Conservation (phyloP, 2,113 vertebrate genomes). For the Podiceps cristatus region DNA sequence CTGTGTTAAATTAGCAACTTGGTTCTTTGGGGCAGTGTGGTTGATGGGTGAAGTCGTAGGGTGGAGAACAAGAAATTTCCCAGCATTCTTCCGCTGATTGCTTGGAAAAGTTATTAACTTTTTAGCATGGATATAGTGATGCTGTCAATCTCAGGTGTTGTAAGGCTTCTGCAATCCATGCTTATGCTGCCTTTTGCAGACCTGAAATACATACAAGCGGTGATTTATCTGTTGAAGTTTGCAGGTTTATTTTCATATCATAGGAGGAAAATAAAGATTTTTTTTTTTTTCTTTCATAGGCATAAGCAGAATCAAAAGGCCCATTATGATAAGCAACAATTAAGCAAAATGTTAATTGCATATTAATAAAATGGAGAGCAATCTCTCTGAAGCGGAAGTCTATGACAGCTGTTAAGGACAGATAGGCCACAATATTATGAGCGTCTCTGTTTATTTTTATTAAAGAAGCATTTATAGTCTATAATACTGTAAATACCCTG, state of each 20-base stretch:
- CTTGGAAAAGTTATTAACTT: not conserved
- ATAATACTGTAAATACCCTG: not conserved
- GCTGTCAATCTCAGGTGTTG: not conserved
- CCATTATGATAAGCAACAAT: not conserved
- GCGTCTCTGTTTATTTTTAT: not conserved
- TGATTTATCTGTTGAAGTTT: not conserved
- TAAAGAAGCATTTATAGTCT: not conserved
- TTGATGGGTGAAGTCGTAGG: not conserved
- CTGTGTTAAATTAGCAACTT: not conserved
- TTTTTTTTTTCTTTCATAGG: not conserved
- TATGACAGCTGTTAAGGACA: not conserved
- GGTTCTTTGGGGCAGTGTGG: rapidly evolving
- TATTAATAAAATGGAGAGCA: not conserved
- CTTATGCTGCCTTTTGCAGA: not conserved
- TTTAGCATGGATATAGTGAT: not conserved
- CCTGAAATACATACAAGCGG: not conserved
- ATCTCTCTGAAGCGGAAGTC: not conserved
- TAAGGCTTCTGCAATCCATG: not conserved
- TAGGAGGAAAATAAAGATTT: not conserved
- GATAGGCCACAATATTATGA: not conserved
- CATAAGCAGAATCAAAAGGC: not conserved
- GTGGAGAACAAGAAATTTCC: not conserved
- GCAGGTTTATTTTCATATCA: not conserved
- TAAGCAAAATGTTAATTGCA: not conserved
- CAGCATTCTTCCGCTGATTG: not conserved